phyloP scores from a whole-genome alignment of 2,113 vertebrate species.

The Polyodon spathula region DNA sequence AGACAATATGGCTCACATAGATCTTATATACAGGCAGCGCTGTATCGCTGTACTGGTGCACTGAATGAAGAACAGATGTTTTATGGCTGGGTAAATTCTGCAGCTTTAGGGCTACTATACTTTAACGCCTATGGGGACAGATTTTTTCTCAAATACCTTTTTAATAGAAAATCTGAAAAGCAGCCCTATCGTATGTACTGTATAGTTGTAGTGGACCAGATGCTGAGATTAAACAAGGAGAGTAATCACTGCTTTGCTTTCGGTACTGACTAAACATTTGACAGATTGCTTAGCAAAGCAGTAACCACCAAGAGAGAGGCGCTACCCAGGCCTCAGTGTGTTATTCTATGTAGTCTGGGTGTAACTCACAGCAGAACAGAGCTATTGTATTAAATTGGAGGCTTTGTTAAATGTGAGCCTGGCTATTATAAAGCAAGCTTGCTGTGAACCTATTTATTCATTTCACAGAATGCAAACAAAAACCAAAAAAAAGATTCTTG shows the following conservation, averaged over 20 bases:
- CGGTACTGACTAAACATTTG: not conserved
- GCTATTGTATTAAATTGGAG: constrained; percentile 15
- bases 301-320: too few species aligned
- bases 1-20: too few species aligned
- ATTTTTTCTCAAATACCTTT: constrained; percentile 5
- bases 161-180: constrained; percentile 5
- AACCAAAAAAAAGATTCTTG: too few species aligned
- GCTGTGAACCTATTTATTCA: too few species aligned
- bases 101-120: not conserved
- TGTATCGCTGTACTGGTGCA: too few species aligned
- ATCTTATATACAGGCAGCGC: too few species aligned
- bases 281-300: not conserved
- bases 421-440: constrained; percentile 23
- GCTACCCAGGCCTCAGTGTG: not conserved
- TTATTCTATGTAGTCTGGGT: constrained; percentile 7
- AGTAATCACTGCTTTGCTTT: not conserved
- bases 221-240: not conserved
- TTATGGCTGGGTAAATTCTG: constrained; percentile 2
- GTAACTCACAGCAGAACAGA: constrained; percentile 15
- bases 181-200: not conserved
- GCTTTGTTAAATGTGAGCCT: constrained; percentile 22
- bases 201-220: not conserved
- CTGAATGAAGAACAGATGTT: not conserved
- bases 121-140: not conserved
- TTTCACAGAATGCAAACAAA: too few species aligned